Evolutionary conservation across 1,140 invertebrate species (phyloP).

Genomic region (Zaprionus camerounensis): DNA sequence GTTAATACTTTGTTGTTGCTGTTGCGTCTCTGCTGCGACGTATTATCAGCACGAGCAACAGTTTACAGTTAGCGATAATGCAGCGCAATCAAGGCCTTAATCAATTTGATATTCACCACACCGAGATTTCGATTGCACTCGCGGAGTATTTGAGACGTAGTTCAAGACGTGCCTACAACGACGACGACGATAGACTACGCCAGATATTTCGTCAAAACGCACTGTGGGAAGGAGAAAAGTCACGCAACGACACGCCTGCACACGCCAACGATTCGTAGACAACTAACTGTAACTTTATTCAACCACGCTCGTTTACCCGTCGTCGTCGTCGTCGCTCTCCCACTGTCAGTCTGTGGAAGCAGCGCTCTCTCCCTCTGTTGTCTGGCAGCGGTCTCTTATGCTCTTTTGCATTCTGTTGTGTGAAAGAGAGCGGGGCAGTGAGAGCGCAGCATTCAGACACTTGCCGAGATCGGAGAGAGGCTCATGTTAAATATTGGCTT

Average conservation of each 20-base stretch:
- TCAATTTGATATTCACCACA: constrained; percentile 33
- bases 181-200: background rate
- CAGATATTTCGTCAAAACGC: constrained; percentile 22
- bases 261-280: constrained; percentile 52
- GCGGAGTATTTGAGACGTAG: constrained; percentile 21
- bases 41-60: constrained; percentile 33
- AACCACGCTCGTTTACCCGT: constrained; percentile 12
- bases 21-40: background rate
- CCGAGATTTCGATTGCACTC: constrained; percentile 47
- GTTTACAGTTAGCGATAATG: constrained; percentile 44
- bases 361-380: constrained; percentile 4
- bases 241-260: constrained; percentile 41
- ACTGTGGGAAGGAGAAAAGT: constrained; percentile 5
- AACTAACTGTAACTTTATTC: constrained; percentile 48
- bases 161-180: constrained; percentile 24
- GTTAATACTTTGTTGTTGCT: background rate
- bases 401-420: background rate
- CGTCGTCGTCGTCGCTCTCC: constrained; percentile 4
- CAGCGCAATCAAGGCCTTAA: constrained; percentile 50
- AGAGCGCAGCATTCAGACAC: constrained; percentile 10
- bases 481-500: constrained; percentile 6
- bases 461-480: constrained; percentile 25
- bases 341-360: background rate
- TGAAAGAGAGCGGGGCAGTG: background rate
- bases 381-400: constrained; percentile 1